Evolutionary conservation across 2,888 invertebrate genomes (phyloP), one percentile per base, ranked within the genome.

Genomic region (Oscheius onirici): DNA sequence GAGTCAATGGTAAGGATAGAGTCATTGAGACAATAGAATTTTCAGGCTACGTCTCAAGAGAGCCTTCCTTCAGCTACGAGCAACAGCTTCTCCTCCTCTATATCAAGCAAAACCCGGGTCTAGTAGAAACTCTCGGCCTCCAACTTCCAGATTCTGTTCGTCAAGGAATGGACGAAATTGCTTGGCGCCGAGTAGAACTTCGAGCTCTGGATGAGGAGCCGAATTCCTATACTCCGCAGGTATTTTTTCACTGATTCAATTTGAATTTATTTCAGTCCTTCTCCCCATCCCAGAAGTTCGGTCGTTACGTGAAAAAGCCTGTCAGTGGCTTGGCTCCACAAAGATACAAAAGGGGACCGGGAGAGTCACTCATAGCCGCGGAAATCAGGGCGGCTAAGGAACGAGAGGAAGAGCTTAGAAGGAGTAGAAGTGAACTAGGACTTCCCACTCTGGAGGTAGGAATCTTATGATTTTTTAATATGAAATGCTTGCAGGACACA

Each of bases 321-420:
- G 61, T 49, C 17, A 13, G 28, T n/a, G 22, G n/a, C 22, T 55
- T 10, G 3, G n/a, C 51, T 5, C 66, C 66, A 3, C 40, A 51
- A 2, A 24, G 66, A 40, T 66, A 28, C 52, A 63, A 63, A 28
- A 46, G 20, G 17, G 63, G 63, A 1, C 63, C 63, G 13, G 63
- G 63, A 28, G 65, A 66, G 15, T 55, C 66, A 11, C 57, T 65
- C 0, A 66, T 71, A 6, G 71, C 65, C 0, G 71, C 65, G 1
- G 90, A 90, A 79, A 87, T 90, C 51, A 85, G 89, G 43, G 89
- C 90, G 76, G 85, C 88, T 74, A 84, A 87, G 55, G 89, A 89
- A 73, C 83, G 90, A 6, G 90, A 90, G 78, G 89, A 89, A 63
- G 90, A 90, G 71, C 83, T 90, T 54, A 81, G 87, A 15, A 77